Percentiles rank a stretch among this genome's conserved stretches.
Conservation (phyloP, 2,888 invertebrate species). For the Athalia cordata region DNA sequence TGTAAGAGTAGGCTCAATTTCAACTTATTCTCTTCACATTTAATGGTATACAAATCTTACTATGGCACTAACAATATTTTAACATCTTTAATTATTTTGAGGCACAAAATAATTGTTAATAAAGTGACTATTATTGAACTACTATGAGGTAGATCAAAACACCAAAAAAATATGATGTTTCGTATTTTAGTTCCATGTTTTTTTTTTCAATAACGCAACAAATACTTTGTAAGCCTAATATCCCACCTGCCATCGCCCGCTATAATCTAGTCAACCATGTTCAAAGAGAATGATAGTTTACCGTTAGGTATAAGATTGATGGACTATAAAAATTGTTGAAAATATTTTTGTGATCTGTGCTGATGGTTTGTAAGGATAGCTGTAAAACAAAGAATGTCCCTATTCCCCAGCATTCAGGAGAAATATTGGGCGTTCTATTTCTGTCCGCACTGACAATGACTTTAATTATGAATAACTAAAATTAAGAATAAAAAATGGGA, state of each 20-base stretch:
- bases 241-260: background rate
- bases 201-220: slow-evolving; percentile 4
- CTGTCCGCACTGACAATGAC: too few species aligned
- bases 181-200: background rate
- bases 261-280: slow-evolving; percentile 18
- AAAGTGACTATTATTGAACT: background rate
- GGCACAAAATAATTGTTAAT: background rate
- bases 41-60: background rate
- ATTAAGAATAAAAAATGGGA: too few species aligned
- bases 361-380: slow-evolving; percentile 27
- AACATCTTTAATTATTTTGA: background rate
- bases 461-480: too few species aligned
- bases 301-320: slow-evolving; percentile 20
- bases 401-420: background rate
- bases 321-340: slow-evolving; percentile 12
- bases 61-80: slow-evolving; percentile 5
- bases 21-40: background rate
- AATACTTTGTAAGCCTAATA: background rate
- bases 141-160: background rate
- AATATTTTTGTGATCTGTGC: slow-evolving; percentile 25
- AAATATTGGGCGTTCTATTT: background rate
- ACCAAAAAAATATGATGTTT: background rate
- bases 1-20: slow-evolving; percentile 23
- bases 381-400: slow-evolving; percentile 12
- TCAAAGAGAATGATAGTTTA: slow-evolving; percentile 19